Evolutionary conservation across 2,113 vertebrate genomes (phyloP), one percentile per base, ranked within the genome.

Genomic region (Turnix velox): DNA sequence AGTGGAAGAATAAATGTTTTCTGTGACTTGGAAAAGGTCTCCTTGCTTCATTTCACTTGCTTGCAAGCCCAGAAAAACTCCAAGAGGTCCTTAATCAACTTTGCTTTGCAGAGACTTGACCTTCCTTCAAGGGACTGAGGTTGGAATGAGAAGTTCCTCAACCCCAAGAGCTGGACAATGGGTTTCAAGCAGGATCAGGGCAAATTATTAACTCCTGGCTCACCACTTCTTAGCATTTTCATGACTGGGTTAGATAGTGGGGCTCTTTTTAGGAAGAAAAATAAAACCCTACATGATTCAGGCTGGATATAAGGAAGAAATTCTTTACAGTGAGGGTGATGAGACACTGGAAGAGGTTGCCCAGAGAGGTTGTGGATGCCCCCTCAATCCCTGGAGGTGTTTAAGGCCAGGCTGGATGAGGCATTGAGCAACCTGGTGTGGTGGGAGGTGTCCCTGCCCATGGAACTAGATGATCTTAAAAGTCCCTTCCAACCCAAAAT

Each of bases 1-100:
- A 59, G 30, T 72, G 67, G 88, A 90, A 91, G 88, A 96, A 95
- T 96, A 94, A 95, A 96, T 45, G 69, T 95, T 95, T 35, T 92
- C 71, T 92, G 85, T 95, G 67, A 92, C 54, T 87, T n/a, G n/a
- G 55, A 33, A 93, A 84, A 63, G 0, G 52, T 90, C 63, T 55
- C 74, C 31, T 90, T 85, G 90, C 83, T 86, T 93, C 86, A 80
- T 92, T 93, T 96, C 39, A 15, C n/a, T 18, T 69, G 82, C 87
- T 30, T 76, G 39, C 27, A 54, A 91, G 88, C 31, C 31, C 88
- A 75, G 54, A 72, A 30, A 66, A 31, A 86, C n/a, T n/a, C 30
- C 68, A 76, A 73, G 69, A 39, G 90, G 51, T 30, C 42, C 25
- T 25, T 45, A 18, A 23, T 6, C 15, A 54, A 71, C 18, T 69